Evolutionary conservation across 2,797 vertebrate species (phyloP).

Genomic region (Cryptoprocta ferox): DNA sequence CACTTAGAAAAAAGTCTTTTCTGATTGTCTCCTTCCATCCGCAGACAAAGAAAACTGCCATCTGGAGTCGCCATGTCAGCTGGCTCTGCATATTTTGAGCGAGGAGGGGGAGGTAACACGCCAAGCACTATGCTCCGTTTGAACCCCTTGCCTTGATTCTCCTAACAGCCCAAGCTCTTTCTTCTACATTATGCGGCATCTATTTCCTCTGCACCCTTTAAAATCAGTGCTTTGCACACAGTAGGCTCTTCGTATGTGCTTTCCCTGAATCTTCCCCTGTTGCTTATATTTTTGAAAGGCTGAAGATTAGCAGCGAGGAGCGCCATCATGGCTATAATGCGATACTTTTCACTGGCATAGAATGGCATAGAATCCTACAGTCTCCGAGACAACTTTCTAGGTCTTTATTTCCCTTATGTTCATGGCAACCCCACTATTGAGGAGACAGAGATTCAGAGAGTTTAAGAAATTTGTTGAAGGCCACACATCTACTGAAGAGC

Average conservation of each 20-base stretch:
- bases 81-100: neutral
- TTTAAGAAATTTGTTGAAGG: neutral
- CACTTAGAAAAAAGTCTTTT: neutral
- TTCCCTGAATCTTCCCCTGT: neutral
- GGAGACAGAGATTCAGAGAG: neutral
- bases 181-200: fast-evolving
- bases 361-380: neutral
- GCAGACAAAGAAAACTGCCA: conserved; percentile 52
- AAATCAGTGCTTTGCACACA: neutral
- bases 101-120: neutral
- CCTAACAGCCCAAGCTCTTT: neutral
- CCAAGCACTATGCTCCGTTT: neutral
- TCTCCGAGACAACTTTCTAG: neutral
- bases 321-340: neutral
- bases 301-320: neutral
- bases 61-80: neutral
- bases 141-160: neutral
- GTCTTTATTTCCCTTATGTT: neutral
- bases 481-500: neutral
- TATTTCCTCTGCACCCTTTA: neutral
- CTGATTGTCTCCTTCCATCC: conserved; percentile 10
- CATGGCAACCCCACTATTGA: neutral
- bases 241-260: neutral
- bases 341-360: neutral
- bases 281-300: neutral